A percentile compares a stretch with the other conserved stretches of the same genome.
Conservation (phyloP, 1,140 invertebrate genomes). For the Drosophila saltans region DNA sequence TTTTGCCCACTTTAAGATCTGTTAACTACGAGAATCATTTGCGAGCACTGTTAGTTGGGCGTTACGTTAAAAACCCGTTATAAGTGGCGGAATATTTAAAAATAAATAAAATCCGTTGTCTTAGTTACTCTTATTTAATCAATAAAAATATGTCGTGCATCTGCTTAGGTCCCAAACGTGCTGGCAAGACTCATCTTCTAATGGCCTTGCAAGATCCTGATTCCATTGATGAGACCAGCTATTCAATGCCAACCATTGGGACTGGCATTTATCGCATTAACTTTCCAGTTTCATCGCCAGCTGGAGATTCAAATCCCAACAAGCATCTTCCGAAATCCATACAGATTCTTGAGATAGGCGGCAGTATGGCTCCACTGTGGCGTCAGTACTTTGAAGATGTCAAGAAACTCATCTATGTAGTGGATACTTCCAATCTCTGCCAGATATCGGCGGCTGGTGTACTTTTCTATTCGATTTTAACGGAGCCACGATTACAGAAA, state of each 20-base stretch:
- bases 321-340: constrained; percentile 83
- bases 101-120: neutral
- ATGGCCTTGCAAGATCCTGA: constrained; percentile 88
- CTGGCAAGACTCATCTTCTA: constrained; percentile 92
- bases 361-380: constrained; percentile 91
- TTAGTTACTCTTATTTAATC: constrained; percentile 47
- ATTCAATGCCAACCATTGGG: constrained; percentile 90
- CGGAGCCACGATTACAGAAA: constrained; percentile 87
- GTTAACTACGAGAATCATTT: too few relatives aligned
- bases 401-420: constrained; percentile 89
- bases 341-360: constrained; percentile 87
- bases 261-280: constrained; percentile 88
- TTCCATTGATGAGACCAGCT: constrained; percentile 88
- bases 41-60: too few relatives aligned
- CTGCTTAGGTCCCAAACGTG: constrained; percentile 90
- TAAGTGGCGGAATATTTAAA: neutral
- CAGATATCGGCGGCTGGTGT: constrained; percentile 92
- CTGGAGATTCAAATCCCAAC: constrained; percentile 72
- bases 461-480: constrained; percentile 89
- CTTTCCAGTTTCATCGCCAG: constrained; percentile 83
- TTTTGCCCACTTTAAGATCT: too few relatives aligned
- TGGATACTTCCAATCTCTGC: constrained; percentile 91
- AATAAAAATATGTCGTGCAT: constrained; percentile 84
- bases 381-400: constrained; percentile 87
- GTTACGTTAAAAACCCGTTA: neutral